Evolutionary conservation across 2,797 vertebrate species (phyloP), one percentile per base, ranked within the genome.

Genomic region (Spinibarbus caldwelli): DNA sequence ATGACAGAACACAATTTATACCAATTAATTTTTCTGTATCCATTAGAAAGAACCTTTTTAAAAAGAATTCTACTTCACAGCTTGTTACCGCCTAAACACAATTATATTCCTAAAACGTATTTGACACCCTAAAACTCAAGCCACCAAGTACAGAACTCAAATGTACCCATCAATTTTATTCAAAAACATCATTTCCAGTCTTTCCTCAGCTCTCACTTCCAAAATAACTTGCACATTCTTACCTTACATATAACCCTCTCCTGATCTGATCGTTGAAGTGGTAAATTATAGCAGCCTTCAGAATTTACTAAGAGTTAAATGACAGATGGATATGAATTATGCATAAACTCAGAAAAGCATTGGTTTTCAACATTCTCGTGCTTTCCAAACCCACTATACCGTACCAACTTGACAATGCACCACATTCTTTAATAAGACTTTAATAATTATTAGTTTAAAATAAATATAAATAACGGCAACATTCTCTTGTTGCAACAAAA

Each of bases 401-500:
- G 83, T 82, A 78, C 71, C 87, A 85, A 85, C 85, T 84, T 29
- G 14, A 87, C 68, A 86, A 3, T 83, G 86, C 87, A 34, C 79
- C 64, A 88, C 85, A 77, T 86, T 87, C 76, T 89, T 84, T 75
- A 78, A 85, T 54, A 49, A 80, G 47, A 78, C 75, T 57, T 47
- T 70, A 29, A 43, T n/a, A n/a, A n/a, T 34, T 36, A 73, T 70
- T 59, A 85, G 54, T 76, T n/a, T 49, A 38, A 81, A 94, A 94
- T 94, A 94, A 94, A 95, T 93, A 94, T 83, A 91, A 91, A 92
- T 89, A 86, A 92, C 91, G 84, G 89, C 92, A 93, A 93, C 87
- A 54, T 84, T 92, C 86, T 90, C 89, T n/a, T n/a, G 87, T 90
- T 91, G 90, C 90, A 86, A 91, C 59, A 89, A 90, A 90, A 91